A percentile compares a stretch with the other conserved stretches of the same genome.
phyloP scores from a whole-genome alignment of 2,888 invertebrate genomes.

The Ennomos fuscantarius region DNA sequence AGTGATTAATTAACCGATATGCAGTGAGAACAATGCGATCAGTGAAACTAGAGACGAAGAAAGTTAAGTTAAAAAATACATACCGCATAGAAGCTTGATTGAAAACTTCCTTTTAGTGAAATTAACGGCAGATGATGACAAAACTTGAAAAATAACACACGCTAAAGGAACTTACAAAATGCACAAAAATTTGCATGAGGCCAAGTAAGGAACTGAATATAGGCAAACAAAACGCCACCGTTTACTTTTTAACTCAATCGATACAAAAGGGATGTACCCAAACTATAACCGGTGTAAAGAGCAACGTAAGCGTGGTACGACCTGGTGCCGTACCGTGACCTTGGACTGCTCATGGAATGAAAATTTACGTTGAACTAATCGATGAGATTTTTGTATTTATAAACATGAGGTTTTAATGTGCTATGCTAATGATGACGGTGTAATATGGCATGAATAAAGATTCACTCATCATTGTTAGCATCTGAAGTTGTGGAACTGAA shows the following conservation, averaged over 20 bases:
- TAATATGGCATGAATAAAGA: constrained; percentile 26
- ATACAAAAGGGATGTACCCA: constrained; percentile 48
- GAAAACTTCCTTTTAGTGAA: too few species aligned
- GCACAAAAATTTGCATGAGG: constrained; percentile 34
- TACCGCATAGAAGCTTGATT: too few species aligned
- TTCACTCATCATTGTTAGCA: constrained; percentile 22
- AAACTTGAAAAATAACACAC: neutral
- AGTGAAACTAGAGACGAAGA: too few species aligned
- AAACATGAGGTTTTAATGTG: constrained; percentile 31
- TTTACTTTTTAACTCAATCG: constrained; percentile 49
- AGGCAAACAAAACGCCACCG: constrained; percentile 35
- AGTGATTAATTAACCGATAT: too few species aligned
- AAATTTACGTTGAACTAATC: constrained; percentile 63
- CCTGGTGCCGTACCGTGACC: constrained; percentile 80
- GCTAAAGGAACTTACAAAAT: constrained; percentile 17
- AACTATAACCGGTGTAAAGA: constrained; percentile 61
- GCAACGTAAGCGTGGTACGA: constrained; percentile 74
- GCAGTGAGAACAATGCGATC: too few species aligned
- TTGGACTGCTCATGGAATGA: constrained; percentile 66
- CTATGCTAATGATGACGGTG: constrained; percentile 14
- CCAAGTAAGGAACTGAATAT: constrained; percentile 37
- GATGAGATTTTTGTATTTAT: constrained; percentile 63
- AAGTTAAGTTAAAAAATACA: too few species aligned
- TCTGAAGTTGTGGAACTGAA: too few species aligned
- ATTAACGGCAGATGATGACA: too few species aligned